A percentile compares a stretch with the other conserved stretches of the same genome.
Evolutionary conservation across 1,140 invertebrate species (phyloP).

Genomic region (Brachionus plicatilis): DNA sequence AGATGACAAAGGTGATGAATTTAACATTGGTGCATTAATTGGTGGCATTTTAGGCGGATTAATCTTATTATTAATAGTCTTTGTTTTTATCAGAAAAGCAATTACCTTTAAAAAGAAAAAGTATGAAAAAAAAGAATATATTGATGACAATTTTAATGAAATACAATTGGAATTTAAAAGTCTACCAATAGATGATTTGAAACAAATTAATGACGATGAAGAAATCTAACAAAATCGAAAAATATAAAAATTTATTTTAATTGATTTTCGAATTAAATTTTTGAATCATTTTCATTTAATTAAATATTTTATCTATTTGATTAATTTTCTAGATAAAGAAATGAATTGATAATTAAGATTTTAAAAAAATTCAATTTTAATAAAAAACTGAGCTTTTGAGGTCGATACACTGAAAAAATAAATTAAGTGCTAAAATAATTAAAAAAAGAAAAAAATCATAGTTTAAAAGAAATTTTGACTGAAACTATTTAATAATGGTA

Average conservation of each 20-base stretch:
- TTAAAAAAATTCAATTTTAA: too few species aligned
- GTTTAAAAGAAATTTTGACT: too few species aligned
- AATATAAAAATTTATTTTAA: background rate
- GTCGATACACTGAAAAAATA: too few species aligned
- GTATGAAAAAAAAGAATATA: conserved; percentile 14
- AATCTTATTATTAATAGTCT: background rate
- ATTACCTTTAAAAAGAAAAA: background rate
- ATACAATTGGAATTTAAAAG: conserved; percentile 1
- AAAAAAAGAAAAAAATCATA: too few species aligned
- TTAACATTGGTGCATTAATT: background rate
- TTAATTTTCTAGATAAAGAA: too few species aligned
- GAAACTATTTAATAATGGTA: too few species aligned
- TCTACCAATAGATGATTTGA: background rate
- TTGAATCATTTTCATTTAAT: too few species aligned
- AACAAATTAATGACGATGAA: background rate
- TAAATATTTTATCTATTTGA: too few species aligned
- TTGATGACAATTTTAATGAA: background rate
- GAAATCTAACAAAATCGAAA: background rate
- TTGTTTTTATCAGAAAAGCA: background rate
- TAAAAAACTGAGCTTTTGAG: too few species aligned
- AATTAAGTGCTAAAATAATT: too few species aligned
- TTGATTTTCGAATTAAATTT: too few species aligned
- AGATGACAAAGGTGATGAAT: background rate
- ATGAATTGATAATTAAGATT: too few species aligned
- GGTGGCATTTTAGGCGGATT: background rate